Conservation (phyloP, 2,888 invertebrate genomes). For the Alloscopus bannaensis region DNA sequence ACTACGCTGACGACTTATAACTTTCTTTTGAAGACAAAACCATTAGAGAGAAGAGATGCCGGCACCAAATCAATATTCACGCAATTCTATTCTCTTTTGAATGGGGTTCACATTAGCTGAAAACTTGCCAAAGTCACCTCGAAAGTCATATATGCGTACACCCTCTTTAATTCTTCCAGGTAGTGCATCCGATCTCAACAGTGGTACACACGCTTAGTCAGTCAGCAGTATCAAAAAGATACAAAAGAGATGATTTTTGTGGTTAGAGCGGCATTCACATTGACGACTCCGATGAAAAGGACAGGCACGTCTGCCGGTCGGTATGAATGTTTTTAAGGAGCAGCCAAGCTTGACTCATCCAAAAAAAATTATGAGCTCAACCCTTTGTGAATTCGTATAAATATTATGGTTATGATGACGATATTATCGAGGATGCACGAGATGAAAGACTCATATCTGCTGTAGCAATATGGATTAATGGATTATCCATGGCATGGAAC, state of each 20-base stretch:
- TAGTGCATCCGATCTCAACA: no score
- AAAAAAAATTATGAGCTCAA: conserved; percentile 32
- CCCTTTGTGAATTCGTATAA: conserved; percentile 22
- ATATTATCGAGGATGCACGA: background rate
- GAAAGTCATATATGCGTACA: no score
- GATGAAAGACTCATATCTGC: background rate
- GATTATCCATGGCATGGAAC: conserved; percentile 9
- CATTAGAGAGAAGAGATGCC: no score
- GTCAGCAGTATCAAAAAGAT: no score
- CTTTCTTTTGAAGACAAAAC: no score
- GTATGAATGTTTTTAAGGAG: conserved; percentile 31
- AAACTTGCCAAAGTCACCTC: no score
- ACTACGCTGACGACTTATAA: no score
- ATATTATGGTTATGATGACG: conserved; percentile 15
- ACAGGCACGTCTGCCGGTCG: background rate
- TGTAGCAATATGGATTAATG: conserved; percentile 9
- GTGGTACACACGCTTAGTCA: no score
- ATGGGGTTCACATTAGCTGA: conserved; percentile 22
- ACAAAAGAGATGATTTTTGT: no score
- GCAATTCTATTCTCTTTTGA: conserved; percentile 23
- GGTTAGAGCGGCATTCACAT: conserved; percentile 31
- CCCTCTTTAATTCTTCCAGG: no score
- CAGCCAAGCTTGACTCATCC: conserved; percentile 54
- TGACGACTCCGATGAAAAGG: conserved; percentile 9
- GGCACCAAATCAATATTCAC: conserved; percentile 57